Conservation (phyloP, 2,113 vertebrate species). For the Melozone crissalis region DNA sequence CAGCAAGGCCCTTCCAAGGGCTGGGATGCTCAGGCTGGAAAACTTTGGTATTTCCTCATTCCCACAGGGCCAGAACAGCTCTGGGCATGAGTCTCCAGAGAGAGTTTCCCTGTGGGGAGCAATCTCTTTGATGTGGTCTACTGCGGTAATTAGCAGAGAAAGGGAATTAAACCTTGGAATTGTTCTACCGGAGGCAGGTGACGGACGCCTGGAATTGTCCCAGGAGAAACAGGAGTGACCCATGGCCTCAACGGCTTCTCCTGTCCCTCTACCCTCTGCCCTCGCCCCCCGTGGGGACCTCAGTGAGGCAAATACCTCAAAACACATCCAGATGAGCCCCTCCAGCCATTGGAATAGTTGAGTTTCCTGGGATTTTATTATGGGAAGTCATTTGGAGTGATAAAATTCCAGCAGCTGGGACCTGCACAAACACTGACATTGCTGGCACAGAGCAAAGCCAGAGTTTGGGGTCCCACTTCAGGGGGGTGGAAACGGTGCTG, state of each 20-base stretch:
- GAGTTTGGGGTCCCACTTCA: neutral
- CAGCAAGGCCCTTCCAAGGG: neutral
- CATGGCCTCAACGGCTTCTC: accelerated
- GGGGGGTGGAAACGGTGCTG: accelerated
- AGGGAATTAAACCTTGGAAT: constrained; percentile 3
- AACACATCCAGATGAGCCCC: accelerated
- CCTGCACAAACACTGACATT: accelerated
- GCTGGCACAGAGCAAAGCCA: neutral
- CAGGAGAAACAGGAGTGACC: neutral
- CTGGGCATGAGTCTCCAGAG: neutral
- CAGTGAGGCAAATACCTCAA: neutral
- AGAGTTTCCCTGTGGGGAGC: neutral
- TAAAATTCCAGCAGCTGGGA: neutral
- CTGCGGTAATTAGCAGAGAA: constrained; percentile 3
- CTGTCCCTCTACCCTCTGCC: neutral
- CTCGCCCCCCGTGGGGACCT: neutral
- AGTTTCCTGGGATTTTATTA: neutral
- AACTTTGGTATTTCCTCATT: neutral
- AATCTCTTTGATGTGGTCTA: constrained; percentile 38
- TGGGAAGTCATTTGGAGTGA: neutral
- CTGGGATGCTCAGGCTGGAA: neutral
- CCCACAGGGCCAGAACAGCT: neutral
- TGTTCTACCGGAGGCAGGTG: neutral
- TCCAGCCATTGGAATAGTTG: neutral
- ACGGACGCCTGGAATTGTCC: neutral